phyloP scores from a whole-genome alignment of 2,113 vertebrate species.

The Mystacornis crossleyi region DNA sequence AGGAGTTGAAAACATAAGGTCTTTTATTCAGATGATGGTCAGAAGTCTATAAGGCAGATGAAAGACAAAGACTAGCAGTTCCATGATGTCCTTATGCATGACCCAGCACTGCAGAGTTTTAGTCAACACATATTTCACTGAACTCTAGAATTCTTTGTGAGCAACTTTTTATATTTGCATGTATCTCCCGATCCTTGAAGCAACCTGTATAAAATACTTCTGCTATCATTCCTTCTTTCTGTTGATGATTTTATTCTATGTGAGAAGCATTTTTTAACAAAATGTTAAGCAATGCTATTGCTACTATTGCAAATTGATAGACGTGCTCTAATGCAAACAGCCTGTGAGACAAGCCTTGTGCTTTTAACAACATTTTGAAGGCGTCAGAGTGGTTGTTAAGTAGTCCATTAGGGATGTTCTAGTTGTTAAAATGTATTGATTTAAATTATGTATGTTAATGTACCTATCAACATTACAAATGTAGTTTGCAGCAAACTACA shows the following conservation, averaged over 20 bases:
- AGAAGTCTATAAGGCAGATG: background rate
- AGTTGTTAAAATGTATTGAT: background rate
- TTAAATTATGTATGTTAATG: slow-evolving; percentile 46
- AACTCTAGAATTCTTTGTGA: background rate
- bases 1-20: background rate
- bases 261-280: background rate
- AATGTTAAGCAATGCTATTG: background rate
- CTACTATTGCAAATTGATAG: background rate
- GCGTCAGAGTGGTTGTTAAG: background rate
- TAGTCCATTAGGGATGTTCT: background rate
- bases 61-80: background rate
- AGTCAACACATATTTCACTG: background rate
- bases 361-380: background rate
- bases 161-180: background rate
- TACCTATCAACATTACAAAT: slow-evolving; percentile 27
- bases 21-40: background rate
- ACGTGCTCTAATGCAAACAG: background rate
- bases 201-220: background rate
- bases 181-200: background rate
- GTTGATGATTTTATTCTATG: background rate
- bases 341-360: background rate
- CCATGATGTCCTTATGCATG: background rate
- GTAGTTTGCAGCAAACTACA: background rate
- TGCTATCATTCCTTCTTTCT: background rate
- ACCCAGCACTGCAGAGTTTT: background rate